Percentiles rank a stretch among this genome's conserved stretches.
These are phyloP conservation scores for Fissipunctia ypsillon DNA, from an alignment of 2,888 invertebrate genomes.

Conservation along the genomic window DNA sequence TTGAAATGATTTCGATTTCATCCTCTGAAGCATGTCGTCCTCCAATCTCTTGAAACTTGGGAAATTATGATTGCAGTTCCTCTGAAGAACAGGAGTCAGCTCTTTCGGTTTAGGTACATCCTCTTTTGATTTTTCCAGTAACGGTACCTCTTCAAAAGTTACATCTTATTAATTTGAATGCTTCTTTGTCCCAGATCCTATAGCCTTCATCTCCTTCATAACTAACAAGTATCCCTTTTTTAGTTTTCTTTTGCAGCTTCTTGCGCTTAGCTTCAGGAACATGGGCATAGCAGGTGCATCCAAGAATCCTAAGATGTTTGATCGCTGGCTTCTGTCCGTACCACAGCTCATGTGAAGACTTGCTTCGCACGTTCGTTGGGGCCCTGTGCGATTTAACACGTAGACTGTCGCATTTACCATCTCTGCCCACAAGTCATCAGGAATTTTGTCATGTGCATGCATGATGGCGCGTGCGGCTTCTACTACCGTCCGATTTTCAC, in stretches of 20 bases:
- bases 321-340: background rate
- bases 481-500: background rate
- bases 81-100: background rate
- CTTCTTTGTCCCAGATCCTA: too few species aligned
- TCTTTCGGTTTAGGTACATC: background rate
- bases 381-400: background rate
- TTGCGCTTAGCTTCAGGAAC: background rate
- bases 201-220: background rate
- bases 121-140: background rate
- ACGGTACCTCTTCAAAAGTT: background rate
- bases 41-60: background rate
- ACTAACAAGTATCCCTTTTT: background rate
- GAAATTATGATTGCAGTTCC: background rate
- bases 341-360: background rate
- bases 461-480: background rate
- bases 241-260: too few species aligned
- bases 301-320: background rate
- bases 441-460: background rate
- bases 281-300: background rate
- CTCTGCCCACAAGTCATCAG: background rate
- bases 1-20: background rate
- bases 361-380: background rate
- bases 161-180: background rate
- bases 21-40: background rate
- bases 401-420: background rate